Base-by-base conservation (phyloP, 30 jellyfish, hydroid and myxozoan genomes). In the Clytia hemisphaerica region DNA sequence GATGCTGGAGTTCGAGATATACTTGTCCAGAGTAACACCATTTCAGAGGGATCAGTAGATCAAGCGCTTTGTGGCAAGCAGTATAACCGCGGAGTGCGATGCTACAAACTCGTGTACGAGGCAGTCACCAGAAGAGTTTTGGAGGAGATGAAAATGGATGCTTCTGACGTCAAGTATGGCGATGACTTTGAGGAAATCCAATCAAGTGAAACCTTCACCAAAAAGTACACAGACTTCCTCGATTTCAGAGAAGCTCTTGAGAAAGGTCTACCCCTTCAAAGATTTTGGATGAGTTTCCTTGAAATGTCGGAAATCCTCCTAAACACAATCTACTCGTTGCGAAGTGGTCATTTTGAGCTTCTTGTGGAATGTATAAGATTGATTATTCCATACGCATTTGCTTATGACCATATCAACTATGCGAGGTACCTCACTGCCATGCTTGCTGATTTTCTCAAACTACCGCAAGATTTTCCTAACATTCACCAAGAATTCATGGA, bases 31-130 rank as follows among this genome's bases (percentile, higher is more conserved):
- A 36, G 72, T 58, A 79, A 60, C 30, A 32, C 61, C 60, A 42
- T 59, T 38, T 70, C 86, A 27, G 77, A 57, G 21, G 86, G 86
- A 31, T 74, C 86, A 31, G 40, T 58, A 12, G 80, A 74, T 71
- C 59, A 60, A 40, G 80, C 58, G 2, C 16, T 74, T 18, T 57
- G 15, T 19, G 80, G 80, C 3, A 54, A 74, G 34, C 6, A 58
- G 19, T 73, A 74, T 79, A 74, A 74, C 71, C 1, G 86, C 5
- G 79, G 71, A 0, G 71, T 58, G n/a, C 58, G 78, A 58, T 1
- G 59, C 70, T 79, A 74, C 71, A 74, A 74, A 45, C 29, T 74
- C 31, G 31, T 40, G 73, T 74, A 58, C 29, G 79, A 74, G 71
- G 79, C 79, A 55, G n/a, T n/a, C n/a, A n/a, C n/a, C n/a, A n/a